These are phyloP conservation scores for Dysmachus trigonus DNA, from an alignment of 2,888 invertebrate genomes.

Conservation along the genomic window DNA sequence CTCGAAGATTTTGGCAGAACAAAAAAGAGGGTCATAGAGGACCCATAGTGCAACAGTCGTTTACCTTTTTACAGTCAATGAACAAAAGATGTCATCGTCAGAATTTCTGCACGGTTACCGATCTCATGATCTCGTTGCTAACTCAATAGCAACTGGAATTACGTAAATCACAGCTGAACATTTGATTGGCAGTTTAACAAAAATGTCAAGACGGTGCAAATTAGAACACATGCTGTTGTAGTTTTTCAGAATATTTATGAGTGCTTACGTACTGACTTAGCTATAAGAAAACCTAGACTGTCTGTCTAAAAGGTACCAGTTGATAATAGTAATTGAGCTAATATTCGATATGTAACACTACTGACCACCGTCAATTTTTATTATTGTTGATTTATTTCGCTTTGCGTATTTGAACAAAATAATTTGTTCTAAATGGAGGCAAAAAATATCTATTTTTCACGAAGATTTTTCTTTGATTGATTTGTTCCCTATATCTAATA, in stretches of 20 bases:
- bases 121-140: background rate
- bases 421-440: too few species aligned
- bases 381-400: too few species aligned
- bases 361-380: too few species aligned
- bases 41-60: constrained; percentile 32
- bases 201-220: background rate
- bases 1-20: background rate
- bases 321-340: too few species aligned
- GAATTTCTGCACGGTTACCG: background rate
- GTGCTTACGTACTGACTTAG: background rate
- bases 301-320: too few species aligned
- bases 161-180: background rate
- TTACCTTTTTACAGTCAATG: constrained; percentile 41
- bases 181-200: background rate
- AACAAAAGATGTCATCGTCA: background rate
- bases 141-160: background rate
- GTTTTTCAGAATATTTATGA: background rate
- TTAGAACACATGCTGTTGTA: background rate
- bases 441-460: too few species aligned
- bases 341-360: too few species aligned
- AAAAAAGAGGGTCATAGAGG: background rate
- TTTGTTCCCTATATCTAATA: too few species aligned
- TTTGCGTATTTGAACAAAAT: too few species aligned
- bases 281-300: too few species aligned
- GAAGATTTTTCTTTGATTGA: too few species aligned